Conservation (phyloP, 2,113 vertebrate species). For the Alligator sinensis region DNA sequence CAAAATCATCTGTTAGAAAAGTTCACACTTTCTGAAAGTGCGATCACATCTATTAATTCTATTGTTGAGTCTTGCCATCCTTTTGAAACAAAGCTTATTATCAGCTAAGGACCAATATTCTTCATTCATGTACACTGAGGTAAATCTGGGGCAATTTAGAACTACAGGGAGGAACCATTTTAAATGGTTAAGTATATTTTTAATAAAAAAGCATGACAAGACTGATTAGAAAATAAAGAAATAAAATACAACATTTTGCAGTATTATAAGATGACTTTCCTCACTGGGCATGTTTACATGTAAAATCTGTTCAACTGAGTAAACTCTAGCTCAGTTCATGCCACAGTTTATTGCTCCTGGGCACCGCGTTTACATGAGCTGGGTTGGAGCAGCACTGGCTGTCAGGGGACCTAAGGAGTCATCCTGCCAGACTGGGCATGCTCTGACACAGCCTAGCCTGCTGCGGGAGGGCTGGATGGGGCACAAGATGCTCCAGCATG, state of each 20-base stretch:
- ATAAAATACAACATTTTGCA: background rate
- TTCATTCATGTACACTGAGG: accelerated
- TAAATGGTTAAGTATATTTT: background rate
- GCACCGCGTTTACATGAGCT: too few relatives aligned
- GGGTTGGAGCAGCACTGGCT: too few relatives aligned
- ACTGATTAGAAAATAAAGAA: background rate
- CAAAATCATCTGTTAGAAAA: conserved; percentile 1
- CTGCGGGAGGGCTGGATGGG: too few relatives aligned
- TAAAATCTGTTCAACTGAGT: background rate
- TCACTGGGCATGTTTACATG: background rate
- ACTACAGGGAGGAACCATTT: background rate
- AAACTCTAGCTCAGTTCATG: too few relatives aligned
- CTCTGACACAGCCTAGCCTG: too few relatives aligned
- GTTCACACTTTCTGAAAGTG: background rate
- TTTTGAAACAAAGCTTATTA: accelerated
- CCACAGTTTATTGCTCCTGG: too few relatives aligned
- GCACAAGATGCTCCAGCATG: too few relatives aligned
- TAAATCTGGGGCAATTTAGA: background rate
- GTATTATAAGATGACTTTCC: background rate
- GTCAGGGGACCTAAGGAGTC: too few relatives aligned
- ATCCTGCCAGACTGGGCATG: too few relatives aligned
- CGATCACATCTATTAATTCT: conserved; percentile 34
- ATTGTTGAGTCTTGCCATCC: background rate
- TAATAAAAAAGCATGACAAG: background rate
- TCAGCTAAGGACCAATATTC: background rate